These are phyloP conservation scores for Parnassius smintheus DNA, from an alignment of 2,888 invertebrate genomes.

Conservation along the genomic window DNA sequence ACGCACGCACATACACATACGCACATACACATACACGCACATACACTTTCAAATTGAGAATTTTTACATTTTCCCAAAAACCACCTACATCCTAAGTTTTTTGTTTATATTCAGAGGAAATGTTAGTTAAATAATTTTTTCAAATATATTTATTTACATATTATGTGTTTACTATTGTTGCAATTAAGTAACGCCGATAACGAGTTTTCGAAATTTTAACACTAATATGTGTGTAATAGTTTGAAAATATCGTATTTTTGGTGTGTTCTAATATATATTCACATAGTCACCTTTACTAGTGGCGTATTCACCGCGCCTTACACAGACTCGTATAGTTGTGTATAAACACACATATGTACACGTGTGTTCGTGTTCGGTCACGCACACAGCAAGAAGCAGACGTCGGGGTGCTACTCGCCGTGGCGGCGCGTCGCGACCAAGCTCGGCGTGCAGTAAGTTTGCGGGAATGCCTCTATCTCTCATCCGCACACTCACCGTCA, in stretches of 20 bases:
- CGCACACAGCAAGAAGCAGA: slow-evolving; percentile 83
- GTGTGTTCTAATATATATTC: not conserved
- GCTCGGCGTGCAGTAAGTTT: slow-evolving; percentile 96
- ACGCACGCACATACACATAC: too few species aligned
- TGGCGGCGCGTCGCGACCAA: slow-evolving; percentile 97
- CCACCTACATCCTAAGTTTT: too few species aligned
- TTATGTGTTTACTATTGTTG: too few species aligned
- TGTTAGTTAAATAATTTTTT: too few species aligned
- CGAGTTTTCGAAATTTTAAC: too few species aligned
- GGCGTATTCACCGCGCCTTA: slow-evolving; percentile 10
- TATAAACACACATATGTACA: slow-evolving; percentile 66
- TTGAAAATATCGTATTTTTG: not conserved
- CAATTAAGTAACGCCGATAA: too few species aligned
- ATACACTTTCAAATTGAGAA: too few species aligned
- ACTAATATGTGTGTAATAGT: not conserved
- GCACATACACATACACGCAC: too few species aligned
- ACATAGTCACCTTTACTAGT: slow-evolving; percentile 17
- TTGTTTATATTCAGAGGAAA: too few species aligned
- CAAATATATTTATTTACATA: too few species aligned
- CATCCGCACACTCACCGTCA: slow-evolving; percentile 56
- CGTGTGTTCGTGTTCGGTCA: slow-evolving; percentile 62
- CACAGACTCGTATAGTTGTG: slow-evolving; percentile 27
- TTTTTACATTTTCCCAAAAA: too few species aligned
- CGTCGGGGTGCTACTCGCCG: slow-evolving; percentile 91
- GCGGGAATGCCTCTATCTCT: slow-evolving; percentile 40